Evolutionary conservation across 2,113 vertebrate genomes (phyloP).

Genomic region (Cynocephalus volans): DNA sequence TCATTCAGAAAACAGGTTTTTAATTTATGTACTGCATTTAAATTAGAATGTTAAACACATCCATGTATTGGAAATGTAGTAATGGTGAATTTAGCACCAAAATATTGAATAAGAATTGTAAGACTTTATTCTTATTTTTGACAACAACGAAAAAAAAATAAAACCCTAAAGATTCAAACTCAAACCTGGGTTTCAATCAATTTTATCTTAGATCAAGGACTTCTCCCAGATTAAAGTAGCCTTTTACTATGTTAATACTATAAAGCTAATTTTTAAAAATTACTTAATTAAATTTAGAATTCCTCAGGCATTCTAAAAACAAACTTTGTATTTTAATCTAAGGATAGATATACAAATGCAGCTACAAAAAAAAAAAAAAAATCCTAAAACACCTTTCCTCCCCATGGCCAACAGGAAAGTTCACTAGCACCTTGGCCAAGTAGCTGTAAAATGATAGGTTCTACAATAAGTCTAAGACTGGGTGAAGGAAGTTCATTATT

Average conservation of each 20-base stretch:
- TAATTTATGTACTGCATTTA: background rate
- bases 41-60: slow-evolving; percentile 43
- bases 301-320: slow-evolving; percentile 53
- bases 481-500: background rate
- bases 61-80: background rate
- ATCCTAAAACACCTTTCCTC: background rate
- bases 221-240: slow-evolving; percentile 47
- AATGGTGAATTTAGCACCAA: slow-evolving; percentile 34
- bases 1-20: slow-evolving; percentile 52
- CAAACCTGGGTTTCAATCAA: slow-evolving; percentile 14
- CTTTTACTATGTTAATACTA: background rate
- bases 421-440: slow-evolving; percentile 15
- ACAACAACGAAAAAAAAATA: background rate
- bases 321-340: slow-evolving; percentile 3
- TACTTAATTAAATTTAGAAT: slow-evolving; percentile 15
- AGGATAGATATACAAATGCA: background rate
- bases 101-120: slow-evolving; percentile 16
- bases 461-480: background rate
- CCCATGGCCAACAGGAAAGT: background rate
- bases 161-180: background rate
- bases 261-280: background rate
- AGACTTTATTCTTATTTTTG: slow-evolving; percentile 36
- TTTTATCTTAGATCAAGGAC: slow-evolving; percentile 63
- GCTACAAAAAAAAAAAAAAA: background rate
- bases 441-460: background rate